Conservation (phyloP, 2,797 vertebrate species). For the Rhynchonycteris naso region DNA sequence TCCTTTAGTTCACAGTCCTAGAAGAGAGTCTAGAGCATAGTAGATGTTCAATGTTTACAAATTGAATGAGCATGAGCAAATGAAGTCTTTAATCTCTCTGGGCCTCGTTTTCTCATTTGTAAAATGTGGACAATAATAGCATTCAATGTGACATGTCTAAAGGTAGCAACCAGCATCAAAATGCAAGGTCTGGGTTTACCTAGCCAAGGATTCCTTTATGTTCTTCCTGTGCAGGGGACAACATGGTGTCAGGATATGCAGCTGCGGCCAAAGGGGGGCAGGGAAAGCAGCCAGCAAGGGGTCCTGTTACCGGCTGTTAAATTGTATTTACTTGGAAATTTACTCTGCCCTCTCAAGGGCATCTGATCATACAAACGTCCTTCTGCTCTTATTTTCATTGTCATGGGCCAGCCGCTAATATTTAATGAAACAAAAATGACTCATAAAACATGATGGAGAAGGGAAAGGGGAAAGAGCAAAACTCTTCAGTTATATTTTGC, state of each 20-base stretch:
- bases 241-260: background rate
- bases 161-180: background rate
- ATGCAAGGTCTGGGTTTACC: background rate
- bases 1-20: background rate
- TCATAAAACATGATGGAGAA: slow-evolving; percentile 36
- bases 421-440: slow-evolving; percentile 53
- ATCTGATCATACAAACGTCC: background rate
- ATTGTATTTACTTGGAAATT: slow-evolving; percentile 41
- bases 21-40: background rate
- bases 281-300: background rate
- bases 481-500: background rate
- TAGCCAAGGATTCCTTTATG: background rate
- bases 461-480: background rate
- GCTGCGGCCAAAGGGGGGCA: background rate
- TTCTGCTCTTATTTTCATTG: background rate
- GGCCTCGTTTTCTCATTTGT: background rate
- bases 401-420: background rate
- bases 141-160: background rate
- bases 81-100: background rate
- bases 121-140: background rate
- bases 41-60: background rate
- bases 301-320: background rate
- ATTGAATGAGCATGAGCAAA: background rate
- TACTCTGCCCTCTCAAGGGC: background rate
- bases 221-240: slow-evolving; percentile 15